Percentiles rank a stretch among this genome's conserved stretches.
phyloP scores from a whole-genome alignment of 1,140 invertebrate species.

The Trachymyrmex septentrionalis region DNA sequence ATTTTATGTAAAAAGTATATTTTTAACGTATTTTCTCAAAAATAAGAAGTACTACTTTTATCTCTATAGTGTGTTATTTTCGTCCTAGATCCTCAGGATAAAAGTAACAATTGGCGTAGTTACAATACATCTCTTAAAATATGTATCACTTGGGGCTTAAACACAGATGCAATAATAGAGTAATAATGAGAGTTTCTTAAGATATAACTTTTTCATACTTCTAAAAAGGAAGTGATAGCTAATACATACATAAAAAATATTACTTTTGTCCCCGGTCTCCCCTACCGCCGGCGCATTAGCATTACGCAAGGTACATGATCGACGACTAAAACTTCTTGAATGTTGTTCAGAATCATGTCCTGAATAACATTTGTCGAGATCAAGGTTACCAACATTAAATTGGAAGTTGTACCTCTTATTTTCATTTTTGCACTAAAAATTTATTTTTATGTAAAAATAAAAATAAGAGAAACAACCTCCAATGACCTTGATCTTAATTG shows the following conservation, averaged over 20 bases:
- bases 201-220: neutral
- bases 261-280: neutral
- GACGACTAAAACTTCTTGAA: too few relatives aligned
- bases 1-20: neutral
- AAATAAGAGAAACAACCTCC: too few relatives aligned
- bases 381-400: too few relatives aligned
- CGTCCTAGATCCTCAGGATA: neutral
- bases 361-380: too few relatives aligned
- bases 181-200: neutral
- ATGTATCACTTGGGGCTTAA: neutral
- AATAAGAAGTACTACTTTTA: neutral
- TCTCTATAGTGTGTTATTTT: neutral
- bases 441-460: too few relatives aligned
- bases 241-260: neutral
- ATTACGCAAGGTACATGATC: too few relatives aligned
- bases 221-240: neutral
- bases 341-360: too few relatives aligned
- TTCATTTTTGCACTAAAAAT: too few relatives aligned
- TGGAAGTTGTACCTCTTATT: too few relatives aligned
- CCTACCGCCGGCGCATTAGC: neutral
- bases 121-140: neutral
- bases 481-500: too few relatives aligned
- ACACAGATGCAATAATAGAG: neutral
- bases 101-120: neutral
- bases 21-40: neutral